These are phyloP conservation scores for Hydraecia micacea DNA, from an alignment of 2,888 invertebrate species.

Conservation along the genomic window DNA sequence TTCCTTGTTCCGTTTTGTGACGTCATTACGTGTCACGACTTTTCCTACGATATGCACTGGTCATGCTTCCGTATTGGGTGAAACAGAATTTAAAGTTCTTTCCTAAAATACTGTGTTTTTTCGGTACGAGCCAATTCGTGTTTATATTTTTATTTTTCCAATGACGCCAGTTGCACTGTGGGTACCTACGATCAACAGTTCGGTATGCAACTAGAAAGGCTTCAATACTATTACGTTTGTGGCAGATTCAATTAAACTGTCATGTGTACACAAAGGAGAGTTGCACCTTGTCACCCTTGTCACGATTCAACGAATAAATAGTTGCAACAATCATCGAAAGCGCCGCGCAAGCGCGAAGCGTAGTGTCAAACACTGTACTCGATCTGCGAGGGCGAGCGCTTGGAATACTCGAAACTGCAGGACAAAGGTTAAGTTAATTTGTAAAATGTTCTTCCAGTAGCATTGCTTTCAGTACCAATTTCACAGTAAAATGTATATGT, in stretches of 20 bases:
- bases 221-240: not conserved
- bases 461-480: not conserved
- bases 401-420: not conserved
- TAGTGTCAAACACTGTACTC: not conserved
- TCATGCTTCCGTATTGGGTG: conserved; percentile 37
- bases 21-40: conserved; percentile 28
- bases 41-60: conserved; percentile 21
- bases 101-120: conserved; percentile 11
- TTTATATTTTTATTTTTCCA: not conserved
- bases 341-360: no score
- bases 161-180: not conserved
- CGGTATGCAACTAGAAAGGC: not conserved
- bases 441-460: not conserved
- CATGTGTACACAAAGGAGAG: conserved; percentile 18
- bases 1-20: conserved; percentile 38
- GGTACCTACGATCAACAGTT: not conserved
- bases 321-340: conserved; percentile 12
- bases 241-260: conserved; percentile 25
- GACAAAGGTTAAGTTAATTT: conserved; percentile 5
- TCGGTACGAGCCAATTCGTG: not conserved
- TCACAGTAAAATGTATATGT: not conserved
- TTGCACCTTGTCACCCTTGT: conserved; percentile 26
- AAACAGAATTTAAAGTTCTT: conserved; percentile 11
- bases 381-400: not conserved
- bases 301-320: conserved; percentile 6